Evolutionary conservation across 2,113 vertebrate species (phyloP).

Genomic region (Antechinus flavipes): DNA sequence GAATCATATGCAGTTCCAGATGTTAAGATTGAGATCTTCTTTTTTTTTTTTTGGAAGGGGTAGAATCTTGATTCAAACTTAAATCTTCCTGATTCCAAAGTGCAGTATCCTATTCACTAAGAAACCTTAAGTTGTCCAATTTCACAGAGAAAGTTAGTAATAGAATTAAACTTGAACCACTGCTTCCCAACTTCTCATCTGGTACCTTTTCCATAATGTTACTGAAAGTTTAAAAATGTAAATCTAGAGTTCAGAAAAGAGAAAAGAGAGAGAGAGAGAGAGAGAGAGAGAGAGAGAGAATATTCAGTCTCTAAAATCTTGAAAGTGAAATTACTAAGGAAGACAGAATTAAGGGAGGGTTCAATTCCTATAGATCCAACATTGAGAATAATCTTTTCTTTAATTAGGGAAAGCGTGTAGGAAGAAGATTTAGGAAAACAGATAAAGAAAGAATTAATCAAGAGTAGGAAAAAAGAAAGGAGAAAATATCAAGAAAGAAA

Average conservation of each 20-base stretch:
- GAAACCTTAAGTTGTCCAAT: not conserved
- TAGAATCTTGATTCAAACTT: not conserved
- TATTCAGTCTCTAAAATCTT: not conserved
- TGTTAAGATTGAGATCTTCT: not conserved
- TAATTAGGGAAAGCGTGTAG: not conserved
- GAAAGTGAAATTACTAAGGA: not conserved
- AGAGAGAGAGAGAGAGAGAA: too few relatives aligned
- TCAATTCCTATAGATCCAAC: not conserved
- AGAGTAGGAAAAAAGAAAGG: not conserved
- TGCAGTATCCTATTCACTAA: not conserved
- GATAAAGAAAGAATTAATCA: not conserved
- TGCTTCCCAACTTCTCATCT: not conserved
- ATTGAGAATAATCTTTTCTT: not conserved
- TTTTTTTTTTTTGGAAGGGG: not conserved
- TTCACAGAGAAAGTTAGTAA: not conserved
- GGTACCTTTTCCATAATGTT: not conserved
- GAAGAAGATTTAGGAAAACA: not conserved
- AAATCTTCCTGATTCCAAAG: not conserved
- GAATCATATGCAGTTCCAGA: not conserved
- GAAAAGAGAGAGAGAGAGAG: not conserved
- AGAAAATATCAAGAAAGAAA: not conserved
- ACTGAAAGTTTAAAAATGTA: not conserved
- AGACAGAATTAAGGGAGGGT: not conserved
- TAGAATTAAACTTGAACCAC: not conserved
- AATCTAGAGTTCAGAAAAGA: not conserved